phyloP scores from a whole-genome alignment of 2,888 invertebrate species.

The Erannis defoliaria region DNA sequence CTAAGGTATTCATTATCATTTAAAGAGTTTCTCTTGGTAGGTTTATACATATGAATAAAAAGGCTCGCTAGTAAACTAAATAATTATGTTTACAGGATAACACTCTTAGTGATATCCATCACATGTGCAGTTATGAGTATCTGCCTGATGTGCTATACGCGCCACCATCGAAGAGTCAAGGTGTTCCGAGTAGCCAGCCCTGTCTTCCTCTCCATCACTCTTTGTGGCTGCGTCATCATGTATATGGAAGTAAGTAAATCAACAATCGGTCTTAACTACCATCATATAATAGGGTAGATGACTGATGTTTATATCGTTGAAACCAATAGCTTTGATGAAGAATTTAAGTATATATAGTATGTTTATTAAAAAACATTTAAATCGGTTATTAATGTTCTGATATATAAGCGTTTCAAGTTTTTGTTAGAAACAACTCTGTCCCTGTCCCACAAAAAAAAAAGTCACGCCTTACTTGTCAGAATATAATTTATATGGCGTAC shows the following conservation, averaged over 20 bases:
- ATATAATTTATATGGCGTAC: background rate
- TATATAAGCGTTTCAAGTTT: too few relatives aligned
- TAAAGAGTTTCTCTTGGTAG: too few relatives aligned
- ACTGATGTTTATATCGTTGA: too few relatives aligned
- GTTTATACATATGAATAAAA: background rate
- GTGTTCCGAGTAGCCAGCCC: conserved; percentile 98
- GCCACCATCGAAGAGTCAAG: conserved; percentile 93
- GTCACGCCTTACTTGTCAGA: too few relatives aligned
- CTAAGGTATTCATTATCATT: too few relatives aligned
- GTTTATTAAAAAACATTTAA: too few relatives aligned
- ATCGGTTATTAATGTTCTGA: too few relatives aligned
- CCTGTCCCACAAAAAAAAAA: too few relatives aligned
- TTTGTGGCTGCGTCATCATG: conserved; percentile 96
- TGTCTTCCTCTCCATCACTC: conserved; percentile 95
- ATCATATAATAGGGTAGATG: too few relatives aligned
- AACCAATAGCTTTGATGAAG: too few relatives aligned
- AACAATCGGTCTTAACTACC: background rate
- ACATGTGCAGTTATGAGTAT: conserved; percentile 93
- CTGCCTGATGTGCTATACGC: conserved; percentile 92
- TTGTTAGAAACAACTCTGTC: too few relatives aligned
- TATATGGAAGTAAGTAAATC: conserved; percentile 94
- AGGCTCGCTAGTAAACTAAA: background rate
- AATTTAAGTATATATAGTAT: too few relatives aligned
- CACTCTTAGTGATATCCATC: conserved; percentile 92
- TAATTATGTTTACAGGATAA: conserved; percentile 87